Percentiles rank a stretch among this genome's conserved stretches.
These are phyloP conservation scores for Physeter macrocephalus DNA, from an alignment of 2,113 vertebrate species.

Conservation along the genomic window DNA sequence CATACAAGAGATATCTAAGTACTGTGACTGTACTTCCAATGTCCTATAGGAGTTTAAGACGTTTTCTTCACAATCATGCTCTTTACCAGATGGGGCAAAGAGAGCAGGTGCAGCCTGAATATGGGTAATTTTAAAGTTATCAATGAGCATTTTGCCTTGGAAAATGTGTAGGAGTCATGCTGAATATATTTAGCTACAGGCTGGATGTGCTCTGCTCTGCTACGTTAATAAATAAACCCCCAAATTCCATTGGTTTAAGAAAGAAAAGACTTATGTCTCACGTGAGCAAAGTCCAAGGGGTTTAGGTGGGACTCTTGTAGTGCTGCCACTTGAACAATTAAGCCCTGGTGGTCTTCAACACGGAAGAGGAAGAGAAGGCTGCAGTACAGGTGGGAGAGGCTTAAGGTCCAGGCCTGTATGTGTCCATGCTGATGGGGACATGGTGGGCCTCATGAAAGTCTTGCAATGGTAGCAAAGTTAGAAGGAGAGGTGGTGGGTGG, in stretches of 20 bases:
- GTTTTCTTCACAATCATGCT: not conserved
- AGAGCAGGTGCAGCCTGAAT: not conserved
- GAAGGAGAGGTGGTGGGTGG: not conserved
- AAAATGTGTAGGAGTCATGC: not conserved
- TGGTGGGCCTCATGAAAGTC: not conserved
- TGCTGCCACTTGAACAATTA: not conserved
- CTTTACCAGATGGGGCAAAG: not conserved
- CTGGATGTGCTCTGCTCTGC: not conserved
- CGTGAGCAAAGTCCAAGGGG: not conserved
- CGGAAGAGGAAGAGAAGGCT: not conserved
- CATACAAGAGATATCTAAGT: not conserved
- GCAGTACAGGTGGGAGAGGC: not conserved
- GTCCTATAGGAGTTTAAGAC: not conserved
- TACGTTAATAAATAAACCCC: not conserved
- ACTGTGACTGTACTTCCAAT: not conserved
- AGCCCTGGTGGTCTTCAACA: not conserved
- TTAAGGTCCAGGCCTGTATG: not conserved
- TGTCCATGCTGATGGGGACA: not conserved
- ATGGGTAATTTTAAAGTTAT: not conserved
- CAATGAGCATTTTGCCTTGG: not conserved
- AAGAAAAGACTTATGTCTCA: not conserved
- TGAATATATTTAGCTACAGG: not conserved
- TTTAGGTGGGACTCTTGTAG: not conserved
- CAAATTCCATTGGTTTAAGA: not conserved
- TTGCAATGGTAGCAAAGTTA: not conserved